Percentiles rank a stretch among this genome's conserved stretches.
Evolutionary conservation across 1,140 invertebrate species (phyloP).

Genomic region (Stratiolaelaps scimitus): DNA sequence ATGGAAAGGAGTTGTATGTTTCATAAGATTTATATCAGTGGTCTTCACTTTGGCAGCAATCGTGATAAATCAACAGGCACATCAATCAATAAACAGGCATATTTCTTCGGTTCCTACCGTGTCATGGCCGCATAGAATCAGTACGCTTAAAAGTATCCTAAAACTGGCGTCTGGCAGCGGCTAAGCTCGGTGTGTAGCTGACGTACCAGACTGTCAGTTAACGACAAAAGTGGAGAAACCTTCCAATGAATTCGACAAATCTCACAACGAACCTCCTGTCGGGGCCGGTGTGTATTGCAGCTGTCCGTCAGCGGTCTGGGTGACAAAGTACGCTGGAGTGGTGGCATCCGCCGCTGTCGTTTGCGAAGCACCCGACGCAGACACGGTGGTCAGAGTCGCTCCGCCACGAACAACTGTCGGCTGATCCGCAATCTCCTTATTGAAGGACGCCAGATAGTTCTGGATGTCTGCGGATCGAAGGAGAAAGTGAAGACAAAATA

Average conservation of each 20-base stretch:
- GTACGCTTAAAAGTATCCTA: no score
- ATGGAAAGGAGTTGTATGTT: neutral
- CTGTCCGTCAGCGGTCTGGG: constrained; percentile 23
- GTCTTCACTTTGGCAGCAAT: no score
- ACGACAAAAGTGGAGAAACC: neutral
- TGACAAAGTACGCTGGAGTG: constrained; percentile 28
- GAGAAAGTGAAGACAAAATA: no score
- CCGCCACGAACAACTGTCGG: constrained; percentile 19
- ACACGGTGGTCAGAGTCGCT: constrained; percentile 28
- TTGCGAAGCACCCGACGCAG: constrained; percentile 31
- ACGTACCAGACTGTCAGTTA: no score
- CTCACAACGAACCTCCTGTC: constrained; percentile 12
- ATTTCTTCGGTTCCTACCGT: no score
- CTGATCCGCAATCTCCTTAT: constrained; percentile 61
- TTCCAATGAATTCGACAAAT: neutral
- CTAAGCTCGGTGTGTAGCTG: no score
- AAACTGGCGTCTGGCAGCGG: no score
- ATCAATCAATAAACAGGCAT: no score
- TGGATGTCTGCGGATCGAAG: constrained; percentile 60
- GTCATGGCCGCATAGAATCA: no score
- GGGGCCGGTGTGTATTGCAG: constrained; percentile 24
- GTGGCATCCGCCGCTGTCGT: constrained; percentile 31
- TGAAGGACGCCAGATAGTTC: constrained; percentile 66
- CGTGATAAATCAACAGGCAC: no score
- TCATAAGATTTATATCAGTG: no score